These are phyloP conservation scores for Philereme vetulata DNA, from an alignment of 2,888 invertebrate genomes.

Conservation along the genomic window DNA sequence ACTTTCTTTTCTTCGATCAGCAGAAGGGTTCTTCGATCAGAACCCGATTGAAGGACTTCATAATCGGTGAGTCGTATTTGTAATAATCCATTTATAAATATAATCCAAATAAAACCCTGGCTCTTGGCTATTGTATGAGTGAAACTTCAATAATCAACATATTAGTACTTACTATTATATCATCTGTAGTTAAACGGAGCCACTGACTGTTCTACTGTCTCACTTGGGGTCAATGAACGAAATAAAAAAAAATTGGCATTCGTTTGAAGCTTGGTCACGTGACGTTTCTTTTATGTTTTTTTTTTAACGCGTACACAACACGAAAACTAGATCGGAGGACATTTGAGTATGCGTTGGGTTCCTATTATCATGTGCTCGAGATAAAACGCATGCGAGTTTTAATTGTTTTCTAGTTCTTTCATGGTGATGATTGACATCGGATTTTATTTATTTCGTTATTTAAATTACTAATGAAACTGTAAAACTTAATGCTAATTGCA, in stretches of 20 bases:
- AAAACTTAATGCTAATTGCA: too few relatives aligned
- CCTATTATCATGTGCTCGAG: slow-evolving; percentile 9
- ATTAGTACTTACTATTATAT: background rate
- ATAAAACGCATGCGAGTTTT: background rate
- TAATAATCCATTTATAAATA: too few relatives aligned
- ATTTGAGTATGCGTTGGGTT: slow-evolving; percentile 12
- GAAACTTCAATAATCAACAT: background rate
- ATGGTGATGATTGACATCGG: too few relatives aligned
- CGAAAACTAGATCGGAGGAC: slow-evolving; percentile 25
- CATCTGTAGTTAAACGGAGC: slow-evolving; percentile 42
- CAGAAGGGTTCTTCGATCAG: too few relatives aligned
- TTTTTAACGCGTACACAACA: slow-evolving; percentile 36
- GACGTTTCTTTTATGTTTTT: slow-evolving; percentile 57
- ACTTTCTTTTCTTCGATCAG: too few relatives aligned
- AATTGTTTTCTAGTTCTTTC: too few relatives aligned
- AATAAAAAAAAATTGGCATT: slow-evolving; percentile 59
- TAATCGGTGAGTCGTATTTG: too few relatives aligned
- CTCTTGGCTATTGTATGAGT: background rate
- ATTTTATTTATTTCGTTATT: too few relatives aligned
- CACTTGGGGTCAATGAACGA: slow-evolving; percentile 49
- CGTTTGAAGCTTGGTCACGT: slow-evolving; percentile 46
- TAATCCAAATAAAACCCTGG: too few relatives aligned
- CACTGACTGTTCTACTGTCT: slow-evolving; percentile 50
- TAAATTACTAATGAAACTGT: too few relatives aligned
- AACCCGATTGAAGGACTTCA: too few relatives aligned